Evolutionary conservation across 2,113 vertebrate genomes (phyloP), one percentile per base, ranked within the genome.

Genomic region (Neolamprologus falcicula): DNA sequence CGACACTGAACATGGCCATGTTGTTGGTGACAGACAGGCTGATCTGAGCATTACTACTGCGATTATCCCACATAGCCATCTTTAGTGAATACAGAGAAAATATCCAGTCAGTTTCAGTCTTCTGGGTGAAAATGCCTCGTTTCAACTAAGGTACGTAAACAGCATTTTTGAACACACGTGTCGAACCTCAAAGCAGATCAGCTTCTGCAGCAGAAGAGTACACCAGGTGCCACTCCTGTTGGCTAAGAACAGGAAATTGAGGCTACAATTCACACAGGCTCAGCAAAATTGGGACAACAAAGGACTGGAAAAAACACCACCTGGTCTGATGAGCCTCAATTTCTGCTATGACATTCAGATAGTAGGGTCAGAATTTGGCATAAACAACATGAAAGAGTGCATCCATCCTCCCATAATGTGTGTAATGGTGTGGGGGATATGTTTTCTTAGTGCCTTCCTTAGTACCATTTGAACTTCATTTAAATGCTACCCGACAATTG

Each of bases 11-110:
- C 1, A 0, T 66, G 17, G 31, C 2, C 7, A 37, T 35, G 61
- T 66, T 66, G 17, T 66, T 37, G 17, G 61, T 66, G 61, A 35
- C 17, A 66, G 61, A 66, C 10, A 5, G 31, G 3, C 17, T 66
- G 31, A 66, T 35, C 61, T n/a, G 17, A 66, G 61, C 1, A 66
- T 66, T 66, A 37, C 31, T n/a, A 66, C 17, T 66, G 61, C 2
- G 2, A 63, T 63, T 63, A 19, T 63, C 16, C 59, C 59, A 63
- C 28, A 63, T 35, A 35, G 31, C 59, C 9, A 35, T 35, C 31
- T 66, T 66, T 66, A 66, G 61, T n/a, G 9, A 66, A 66, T n/a
- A 66, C 61, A 7, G 31, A 66, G 61, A 66, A 66, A 37, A 66
- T 66, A 66, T 37, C 17, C 61, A 66, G 2, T 12, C 1, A 66